phyloP scores from a whole-genome alignment of 1,140 invertebrate genomes.

The Drosophila rhopaloa region DNA sequence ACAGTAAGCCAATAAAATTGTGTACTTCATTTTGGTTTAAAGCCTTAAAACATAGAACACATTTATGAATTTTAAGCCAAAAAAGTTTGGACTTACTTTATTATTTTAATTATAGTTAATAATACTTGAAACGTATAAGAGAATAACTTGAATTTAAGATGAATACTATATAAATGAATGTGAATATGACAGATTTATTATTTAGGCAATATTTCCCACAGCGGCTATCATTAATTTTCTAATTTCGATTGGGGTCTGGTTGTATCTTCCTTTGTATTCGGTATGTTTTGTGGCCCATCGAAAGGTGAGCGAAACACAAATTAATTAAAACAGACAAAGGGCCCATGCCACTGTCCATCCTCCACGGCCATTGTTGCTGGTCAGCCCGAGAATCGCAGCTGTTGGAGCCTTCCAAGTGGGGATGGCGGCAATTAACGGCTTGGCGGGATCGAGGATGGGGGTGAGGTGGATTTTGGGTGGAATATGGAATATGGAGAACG shows the following conservation, averaged over 20 bases:
- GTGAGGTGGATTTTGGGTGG: not conserved
- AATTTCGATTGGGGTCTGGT: slow-evolving; percentile 32
- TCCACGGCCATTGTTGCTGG: slow-evolving; percentile 44
- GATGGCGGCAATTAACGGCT: slow-evolving; percentile 66
- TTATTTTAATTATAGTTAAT: too few species aligned
- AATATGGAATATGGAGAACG: slow-evolving; percentile 11
- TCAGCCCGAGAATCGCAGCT: slow-evolving; percentile 44
- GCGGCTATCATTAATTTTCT: slow-evolving; percentile 28
- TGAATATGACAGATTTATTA: slow-evolving; percentile 20
- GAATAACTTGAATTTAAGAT: not conserved
- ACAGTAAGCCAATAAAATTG: too few species aligned
- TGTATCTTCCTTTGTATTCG: slow-evolving; percentile 29
- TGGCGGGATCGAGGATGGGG: not conserved
- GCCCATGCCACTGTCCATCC: slow-evolving; percentile 13
- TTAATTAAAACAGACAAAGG: slow-evolving; percentile 77
- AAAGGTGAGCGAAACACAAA: slow-evolving; percentile 77
- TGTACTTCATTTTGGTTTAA: too few species aligned
- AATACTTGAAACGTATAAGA: too few species aligned
- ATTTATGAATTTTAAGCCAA: too few species aligned
- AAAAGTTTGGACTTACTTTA: too few species aligned
- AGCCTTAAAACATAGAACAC: too few species aligned
- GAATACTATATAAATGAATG: not conserved
- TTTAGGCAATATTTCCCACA: slow-evolving; percentile 8
- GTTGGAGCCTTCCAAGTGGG: slow-evolving; percentile 39
- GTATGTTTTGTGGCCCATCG: slow-evolving; percentile 23